Evolutionary conservation across 2,797 vertebrate species (phyloP), one percentile per base, ranked within the genome.

Genomic region (Labroides dimidiatus): DNA sequence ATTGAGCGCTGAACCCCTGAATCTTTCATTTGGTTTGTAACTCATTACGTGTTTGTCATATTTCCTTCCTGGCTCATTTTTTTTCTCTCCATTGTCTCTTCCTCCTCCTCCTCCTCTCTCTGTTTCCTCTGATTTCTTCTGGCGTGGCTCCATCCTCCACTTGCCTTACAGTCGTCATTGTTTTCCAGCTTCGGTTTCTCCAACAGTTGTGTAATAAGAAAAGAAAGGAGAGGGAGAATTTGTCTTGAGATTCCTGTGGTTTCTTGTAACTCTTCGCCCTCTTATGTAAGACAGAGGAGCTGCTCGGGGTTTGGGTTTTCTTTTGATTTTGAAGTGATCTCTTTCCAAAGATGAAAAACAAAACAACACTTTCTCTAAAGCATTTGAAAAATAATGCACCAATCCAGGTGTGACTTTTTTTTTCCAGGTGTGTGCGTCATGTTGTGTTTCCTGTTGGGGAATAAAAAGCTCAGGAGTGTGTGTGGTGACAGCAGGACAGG

Each of bases 401-500:
- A 23, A 19, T 48, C 52, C 52, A 69, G 65, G 33, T 16, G 24
- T 52, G 47, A 24, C 24, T 37, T 54, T 45, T 37, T 54, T 45
- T 33, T 64, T 69, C 48, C 41, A 56, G 47, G 16, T n/a, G 60
- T 20, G 47, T 39, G 17, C n/a, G 14, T 59, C 69, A 60, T 13
- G 10, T 16, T 21, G 20, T 24, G 44, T 61, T 78, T 66, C 60
- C 64, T 58, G 44, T 48, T 27, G 27, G 19, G 20, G 44, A 45
- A 53, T 30, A 12, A 30, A 66, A 72, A 39, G 59, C 14, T 61
- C 19, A 11, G 44, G 45, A 0, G 30, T 42, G 10, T 65, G 8
- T 11, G 10, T 14, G 6, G 62, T 30, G 75, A 64, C 64, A 64
- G 57, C 77, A 44, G 53, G 60, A 82, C 84, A 80, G 80, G 82